Base-by-base conservation (phyloP, 2,797 vertebrate species). In the Miopithecus talapoin region DNA sequence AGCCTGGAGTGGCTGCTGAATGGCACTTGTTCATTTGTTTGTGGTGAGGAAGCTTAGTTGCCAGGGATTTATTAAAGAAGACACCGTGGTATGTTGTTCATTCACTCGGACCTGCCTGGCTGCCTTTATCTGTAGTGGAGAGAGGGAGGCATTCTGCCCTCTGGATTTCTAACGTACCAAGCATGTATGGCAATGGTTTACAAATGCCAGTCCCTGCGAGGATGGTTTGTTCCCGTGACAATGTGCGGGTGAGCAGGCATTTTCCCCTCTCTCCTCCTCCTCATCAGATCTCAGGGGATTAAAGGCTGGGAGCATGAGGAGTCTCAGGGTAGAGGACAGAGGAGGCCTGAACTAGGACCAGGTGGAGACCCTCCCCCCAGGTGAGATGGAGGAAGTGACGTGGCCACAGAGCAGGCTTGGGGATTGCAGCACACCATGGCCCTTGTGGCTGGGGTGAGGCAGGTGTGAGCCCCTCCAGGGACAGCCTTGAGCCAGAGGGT, bases 31-130 rank as follows among this genome's bases (percentile, higher is more conserved):
- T 28, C 28, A 0, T 64, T 53, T 64, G 64, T 80, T 80, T 72
- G 17, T 46, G 12, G 33, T 4, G 17, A 75, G 57, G 64, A 36
- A 36, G 59, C 36, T 78, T 4, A 1, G 61, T 17, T 50, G 70
- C 80, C 87, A 74, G 46, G 78, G 91, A 74, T 36, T 91, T 48
- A 1, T 83, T 33, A 7, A 46, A 8, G 48, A 46, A 85, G 85
- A n/a, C 24, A 1, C 68, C 1, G 0, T 0, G 3, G 41, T 30
- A 1, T 39, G 43, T 26, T 8, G 33, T 19, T 57, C 59, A 1
- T 53, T 33, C 10, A 30, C n/a, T 70, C 21, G 41, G 95, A 91
- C 55, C 96, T 64, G 76, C 76, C 90, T 16, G n/a, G 14, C 22
- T n/a, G 6, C 55, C 76, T 57, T 85, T 41, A 9, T n/a, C 68